Evolutionary conservation across 2,113 vertebrate genomes (phyloP).

Genomic region (Tachuris rubrigastra): DNA sequence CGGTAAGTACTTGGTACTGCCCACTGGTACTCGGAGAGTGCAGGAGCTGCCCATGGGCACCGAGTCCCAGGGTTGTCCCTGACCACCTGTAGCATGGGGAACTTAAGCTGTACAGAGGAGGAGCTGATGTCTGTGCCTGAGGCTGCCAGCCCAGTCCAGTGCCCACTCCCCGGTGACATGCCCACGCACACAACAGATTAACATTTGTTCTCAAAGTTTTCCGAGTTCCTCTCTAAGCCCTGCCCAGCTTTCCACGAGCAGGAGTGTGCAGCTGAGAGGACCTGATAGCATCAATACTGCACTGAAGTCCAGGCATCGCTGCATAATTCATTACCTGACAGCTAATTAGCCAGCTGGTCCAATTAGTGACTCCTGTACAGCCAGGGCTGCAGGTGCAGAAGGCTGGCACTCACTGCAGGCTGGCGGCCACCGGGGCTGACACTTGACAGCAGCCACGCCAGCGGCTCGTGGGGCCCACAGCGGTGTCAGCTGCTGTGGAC

Average conservation of each 20-base stretch:
- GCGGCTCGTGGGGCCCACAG: accelerated
- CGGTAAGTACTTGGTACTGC: too few relatives aligned
- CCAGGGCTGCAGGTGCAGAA: neutral
- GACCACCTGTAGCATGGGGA: accelerated
- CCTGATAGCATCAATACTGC: neutral
- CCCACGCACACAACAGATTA: accelerated
- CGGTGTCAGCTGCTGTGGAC: neutral
- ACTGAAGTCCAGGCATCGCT: neutral
- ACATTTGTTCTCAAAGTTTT: neutral
- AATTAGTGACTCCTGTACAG: neutral
- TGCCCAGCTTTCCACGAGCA: neutral
- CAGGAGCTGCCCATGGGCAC: neutral
- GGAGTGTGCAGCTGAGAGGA: neutral
- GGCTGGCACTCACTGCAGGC: neutral
- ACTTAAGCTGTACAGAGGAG: neutral
- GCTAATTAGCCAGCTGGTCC: constrained; percentile 6
- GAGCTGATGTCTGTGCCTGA: neutral
- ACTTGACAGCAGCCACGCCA: accelerated
- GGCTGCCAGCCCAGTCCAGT: neutral
- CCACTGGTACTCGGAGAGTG: accelerated
- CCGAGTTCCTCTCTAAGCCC: neutral
- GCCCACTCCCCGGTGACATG: neutral
- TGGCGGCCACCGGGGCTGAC: neutral
- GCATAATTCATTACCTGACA: neutral
- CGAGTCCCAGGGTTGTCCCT: neutral